Conservation (phyloP, 2,113 vertebrate genomes). For the Gopherus evgoodei region DNA sequence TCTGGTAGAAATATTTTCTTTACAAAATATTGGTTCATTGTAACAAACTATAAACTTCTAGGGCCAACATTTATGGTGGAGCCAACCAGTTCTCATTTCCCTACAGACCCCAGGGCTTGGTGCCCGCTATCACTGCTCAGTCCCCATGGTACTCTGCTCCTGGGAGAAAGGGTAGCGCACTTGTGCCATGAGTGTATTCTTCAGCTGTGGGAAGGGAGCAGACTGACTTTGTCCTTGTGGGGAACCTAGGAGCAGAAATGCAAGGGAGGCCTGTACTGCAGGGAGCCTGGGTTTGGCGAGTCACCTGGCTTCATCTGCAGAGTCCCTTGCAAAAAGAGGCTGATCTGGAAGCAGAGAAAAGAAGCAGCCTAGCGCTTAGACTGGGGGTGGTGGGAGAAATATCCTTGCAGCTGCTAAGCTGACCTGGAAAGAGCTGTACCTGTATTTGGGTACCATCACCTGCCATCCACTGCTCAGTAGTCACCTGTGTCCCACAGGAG, state of each 20-base stretch:
- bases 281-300: background rate
- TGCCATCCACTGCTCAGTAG: background rate
- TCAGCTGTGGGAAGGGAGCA: background rate
- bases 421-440: background rate
- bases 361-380: background rate
- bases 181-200: constrained; percentile 12
- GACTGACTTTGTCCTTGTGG: background rate
- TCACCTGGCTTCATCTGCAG: background rate
- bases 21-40: background rate
- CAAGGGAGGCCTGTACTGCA: background rate
- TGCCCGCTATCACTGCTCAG: background rate
- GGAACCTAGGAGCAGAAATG: background rate
- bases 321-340: background rate
- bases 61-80: background rate
- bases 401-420: background rate
- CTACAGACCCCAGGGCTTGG: background rate
- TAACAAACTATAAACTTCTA: background rate
- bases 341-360: background rate
- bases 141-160: background rate
- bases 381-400: background rate
- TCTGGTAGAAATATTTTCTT: constrained; percentile 47
- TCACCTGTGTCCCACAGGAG: background rate
- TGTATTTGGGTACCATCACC: background rate
- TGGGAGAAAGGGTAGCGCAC: background rate
- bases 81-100: background rate